phyloP scores from a whole-genome alignment of 2,888 invertebrate genomes.

The Caenorhabditis imperialis region DNA sequence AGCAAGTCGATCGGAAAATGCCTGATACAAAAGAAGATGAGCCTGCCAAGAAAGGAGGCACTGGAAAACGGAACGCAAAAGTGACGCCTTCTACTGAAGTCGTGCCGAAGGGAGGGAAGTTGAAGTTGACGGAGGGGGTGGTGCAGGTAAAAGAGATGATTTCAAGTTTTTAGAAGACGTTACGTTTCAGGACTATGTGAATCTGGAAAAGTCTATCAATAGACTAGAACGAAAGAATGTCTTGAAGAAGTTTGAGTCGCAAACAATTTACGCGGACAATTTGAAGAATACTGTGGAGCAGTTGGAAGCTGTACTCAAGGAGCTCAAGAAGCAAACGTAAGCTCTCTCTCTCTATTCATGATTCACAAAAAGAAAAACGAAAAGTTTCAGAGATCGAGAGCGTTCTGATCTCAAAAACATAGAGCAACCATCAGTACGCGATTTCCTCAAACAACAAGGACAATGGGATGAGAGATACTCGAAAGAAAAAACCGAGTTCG shows the following conservation, averaged over 20 bases:
- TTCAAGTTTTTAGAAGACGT: too few relatives aligned
- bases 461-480: conserved; percentile 78
- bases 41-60: conserved; percentile 17
- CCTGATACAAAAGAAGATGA: conserved; percentile 12
- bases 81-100: conserved; percentile 39
- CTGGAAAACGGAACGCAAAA: conserved; percentile 48
- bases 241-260: conserved; percentile 78
- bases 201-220: conserved; percentile 79
- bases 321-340: conserved; percentile 78
- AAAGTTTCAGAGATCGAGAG: conserved; percentile 78
- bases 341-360: background rate
- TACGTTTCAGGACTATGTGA: conserved; percentile 76
- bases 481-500: conserved; percentile 80
- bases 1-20: conserved; percentile 25
- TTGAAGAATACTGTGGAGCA: conserved; percentile 77
- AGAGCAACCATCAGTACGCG: conserved; percentile 78
- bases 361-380: background rate
- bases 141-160: conserved; percentile 61
- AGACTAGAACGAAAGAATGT: conserved; percentile 78
- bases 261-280: conserved; percentile 78
- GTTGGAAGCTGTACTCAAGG: conserved; percentile 78
- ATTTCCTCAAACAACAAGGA: conserved; percentile 78
- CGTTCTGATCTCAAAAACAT: conserved; percentile 79
- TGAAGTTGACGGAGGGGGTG: conserved; percentile 74
- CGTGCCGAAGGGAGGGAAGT: conserved; percentile 50